Base-by-base conservation (phyloP, 2,888 invertebrate species). In the Cheilosia impressa region DNA sequence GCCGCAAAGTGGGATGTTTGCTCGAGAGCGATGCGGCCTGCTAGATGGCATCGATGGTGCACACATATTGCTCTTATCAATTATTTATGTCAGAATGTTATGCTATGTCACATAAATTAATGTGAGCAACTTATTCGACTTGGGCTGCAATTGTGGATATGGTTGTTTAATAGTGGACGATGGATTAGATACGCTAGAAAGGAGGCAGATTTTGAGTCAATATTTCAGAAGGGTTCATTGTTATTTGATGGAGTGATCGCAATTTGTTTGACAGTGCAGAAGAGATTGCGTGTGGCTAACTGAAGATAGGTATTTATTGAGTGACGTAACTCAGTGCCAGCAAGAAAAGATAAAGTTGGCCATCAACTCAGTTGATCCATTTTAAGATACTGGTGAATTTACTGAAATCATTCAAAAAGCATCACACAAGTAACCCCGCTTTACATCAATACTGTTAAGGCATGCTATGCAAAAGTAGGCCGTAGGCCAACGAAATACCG, bases 81-180 rank as follows among this genome's bases (percentile, higher is more conserved):
- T 91, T 90, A 91, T 91, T 91, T 91, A 91, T 91, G 91, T 91
- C 90, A 90, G 89, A 90, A 90, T 91, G 90, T 89, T 90, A 88
- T 88, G 90, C 89, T 89, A 89, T 90, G 91, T 90, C 91, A 91
- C 89, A 91, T 91, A 90, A 91, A 91, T 91, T 91, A 90, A 89
- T 89, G 90, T 89, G 89, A 89, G 89, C 90, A 90, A 91, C 90
- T 91, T 89, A 90, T 89, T 90, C 66, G 89, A 57, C 65, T 41
- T 53, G 31, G 4, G 19, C 27, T 27, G 9, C 27, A n/a, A 50
- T 63, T 27, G 34, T 22, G 31, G 55, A 55, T 38, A 53, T 10
- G 24, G n/a, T 19, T 19, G 19, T 22, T 22, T 15, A 43, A 15
- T n/a, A 43, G 43, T 43, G 43, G 45, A 13, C 38, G 10, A 13